Base-by-base conservation (phyloP, 2,888 invertebrate species). In the Andrena trimmerana region DNA sequence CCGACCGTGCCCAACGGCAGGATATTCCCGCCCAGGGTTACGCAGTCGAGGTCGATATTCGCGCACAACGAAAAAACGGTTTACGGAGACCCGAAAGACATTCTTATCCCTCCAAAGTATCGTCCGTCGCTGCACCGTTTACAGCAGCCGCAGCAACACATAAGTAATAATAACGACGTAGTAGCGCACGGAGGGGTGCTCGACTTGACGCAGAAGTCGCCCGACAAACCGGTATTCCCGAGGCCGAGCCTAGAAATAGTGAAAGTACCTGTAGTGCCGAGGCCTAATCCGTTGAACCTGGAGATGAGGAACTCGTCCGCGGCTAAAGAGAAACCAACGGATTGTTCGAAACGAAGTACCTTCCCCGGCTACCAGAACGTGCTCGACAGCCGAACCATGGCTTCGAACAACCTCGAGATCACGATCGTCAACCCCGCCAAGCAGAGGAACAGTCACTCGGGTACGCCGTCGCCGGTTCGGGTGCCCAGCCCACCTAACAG, bases 71-170 rank as follows among this genome's bases (percentile, higher is more conserved):
- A 96, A 88, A 96, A 95, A 89, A 96, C 95, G 0, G 96, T 97
- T 0, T 97, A 97, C 87, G 97, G 97, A 0, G 96, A 97, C 93
- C 97, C 97, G 0, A 97, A 97, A 90, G 97, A 97, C 89, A 95
- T 96, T 2, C 95, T 96, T 81, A 95, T 95, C 93, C 95, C 96
- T 0, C 95, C 95, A 0, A 93, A 92, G 78, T 93, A 95, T 0
- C 95, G 95, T 54, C 66, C 79, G 3, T n/a, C 81, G 78, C 27
- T 73, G 33, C 71, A 84, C 27, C 86, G 84, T 66, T 63, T 76
- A 59, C 81, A 81, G 16, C 68, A 77, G 24, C 74, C 82, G n/a
- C 88, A 83, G 31, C 78, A 85, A 8, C 88, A 84, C 54, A 60
- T 87, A 60, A 78, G 87, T 94, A 0, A 94, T 94, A 0, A 36